Evolutionary conservation across 2,113 vertebrate genomes (phyloP), one percentile per base, ranked within the genome.

Genomic region (Chaetura pelagica): DNA sequence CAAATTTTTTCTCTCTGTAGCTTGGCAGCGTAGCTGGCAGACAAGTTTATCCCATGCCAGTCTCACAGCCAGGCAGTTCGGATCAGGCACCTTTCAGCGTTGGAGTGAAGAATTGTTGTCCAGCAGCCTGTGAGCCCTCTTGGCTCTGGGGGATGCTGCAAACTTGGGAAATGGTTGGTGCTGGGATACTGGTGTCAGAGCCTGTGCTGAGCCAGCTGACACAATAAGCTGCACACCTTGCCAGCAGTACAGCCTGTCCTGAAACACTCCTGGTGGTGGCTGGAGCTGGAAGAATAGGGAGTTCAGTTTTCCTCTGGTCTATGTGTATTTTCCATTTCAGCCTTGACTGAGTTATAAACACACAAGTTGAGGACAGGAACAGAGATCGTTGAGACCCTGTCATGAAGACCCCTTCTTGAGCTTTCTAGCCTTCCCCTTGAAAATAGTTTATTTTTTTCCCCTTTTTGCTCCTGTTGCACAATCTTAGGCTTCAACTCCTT

Each of bases 1-100:
- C 95, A 96, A 49, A 97, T 97, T 92, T 16, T 54, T 97, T 97
- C 92, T 97, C 81, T 22, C 4, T 95, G 55, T 74, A 63, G 87
- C 88, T 95, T 96, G 91, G 91, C 96, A 97, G 97, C 34, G 2
- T 42, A 38, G 69, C 85, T 90, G 96, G 87, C 94, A 87, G 92
- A 27, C 1, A 0, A 42, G 4, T 85, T 94, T 66, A 62, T 89
- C 73, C 69, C 22, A 1, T 80, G 78, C 89, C 89, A 9, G 49
- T 76, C 73, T 95, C 15, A 0, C 62, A 76, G 74, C 75, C 94
- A 52, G 84, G 85, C 16, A 5, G 58, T 72, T 87, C 23, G 8
- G 89, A 83, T 69, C 74, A 62, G 79, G 76, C 66, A 58, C 90
- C 83, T 97, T 76, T 74, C 64, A 26, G 86, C 2, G 3, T 15